Evolutionary conservation across 2,113 vertebrate species (phyloP).

Genomic region (Talpa occidentalis): DNA sequence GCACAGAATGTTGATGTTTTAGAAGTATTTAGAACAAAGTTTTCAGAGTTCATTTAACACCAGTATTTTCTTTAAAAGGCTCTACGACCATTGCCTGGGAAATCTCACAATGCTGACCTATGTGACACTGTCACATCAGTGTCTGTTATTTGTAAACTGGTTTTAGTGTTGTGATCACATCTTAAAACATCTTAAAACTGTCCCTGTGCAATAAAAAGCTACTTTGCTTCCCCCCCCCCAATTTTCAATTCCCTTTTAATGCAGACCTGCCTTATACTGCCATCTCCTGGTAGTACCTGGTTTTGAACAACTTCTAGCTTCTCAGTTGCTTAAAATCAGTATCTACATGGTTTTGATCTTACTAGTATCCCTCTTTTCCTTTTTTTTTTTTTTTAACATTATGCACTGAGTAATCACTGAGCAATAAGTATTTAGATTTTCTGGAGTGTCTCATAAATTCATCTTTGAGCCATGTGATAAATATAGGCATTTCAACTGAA

Average conservation of each 20-base stretch:
- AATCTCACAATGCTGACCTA: not conserved
- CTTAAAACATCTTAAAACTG: constrained; percentile 53
- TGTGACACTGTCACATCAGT: not conserved
- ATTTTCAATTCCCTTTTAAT: not conserved
- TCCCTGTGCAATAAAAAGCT: not conserved
- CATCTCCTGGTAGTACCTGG: constrained; percentile 74
- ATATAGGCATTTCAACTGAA: not conserved
- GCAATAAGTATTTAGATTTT: not conserved
- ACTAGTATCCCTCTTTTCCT: too few relatives aligned
- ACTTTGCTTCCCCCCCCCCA: not conserved
- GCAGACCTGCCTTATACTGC: constrained; percentile 71
- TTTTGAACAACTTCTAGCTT: not conserved
- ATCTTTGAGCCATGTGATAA: not conserved
- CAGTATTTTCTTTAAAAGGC: constrained; percentile 23
- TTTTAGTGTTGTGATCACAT: not conserved
- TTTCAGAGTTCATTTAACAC: not conserved
- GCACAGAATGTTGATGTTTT: not conserved
- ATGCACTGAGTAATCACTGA: not conserved
- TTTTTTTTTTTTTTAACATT: not conserved
- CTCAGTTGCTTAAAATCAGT: not conserved
- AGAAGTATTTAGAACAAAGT: constrained; percentile 31
- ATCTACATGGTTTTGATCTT: not conserved
- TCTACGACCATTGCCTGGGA: not conserved
- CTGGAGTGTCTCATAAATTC: not conserved
- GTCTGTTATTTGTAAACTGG: not conserved